Evolutionary conservation across 2,888 invertebrate genomes (phyloP), one percentile per base, ranked within the genome.

Genomic region (Ptychoptera contaminata): DNA sequence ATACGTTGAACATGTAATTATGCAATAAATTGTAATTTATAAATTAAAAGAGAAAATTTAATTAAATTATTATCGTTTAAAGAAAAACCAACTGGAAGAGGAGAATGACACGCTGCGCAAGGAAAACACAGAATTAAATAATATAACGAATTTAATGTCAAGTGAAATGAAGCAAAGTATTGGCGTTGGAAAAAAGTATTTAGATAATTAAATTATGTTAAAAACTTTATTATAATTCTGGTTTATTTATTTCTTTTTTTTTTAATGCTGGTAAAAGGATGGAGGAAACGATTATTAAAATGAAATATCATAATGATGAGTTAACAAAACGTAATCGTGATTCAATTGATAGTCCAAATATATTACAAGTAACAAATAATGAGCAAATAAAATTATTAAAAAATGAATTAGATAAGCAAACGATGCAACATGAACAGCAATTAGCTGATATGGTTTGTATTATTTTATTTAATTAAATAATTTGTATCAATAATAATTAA

Each of bases 91-190:
- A 34, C 48, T 63, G 44, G 63, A 64, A 46, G 63, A 63, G 47
- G 65, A 64, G 41, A 64, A 60, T 47, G 61, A 63, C 55, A 55
- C 57, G 1, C 47, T 65, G 35, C 61, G 64, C 45, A 53, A 56
- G 1, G 65, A 65, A 43, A 65, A 63, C 40, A 58, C 55, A 14
- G 64, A 64, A 48, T 54, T 65, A 1, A 62, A 62, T 2, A 60
- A 62, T 52, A 63, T 65, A 11, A 63, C 64, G 16, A 62, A 64
- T 47, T 47, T 65, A 46, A 49, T 65, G 41, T 63, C 64, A 2
- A 61, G 61, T 46, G 63, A 65, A 47, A 64, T 65, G 64, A 63
- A 63, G 46, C 65, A 65, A 45, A 65, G 63, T 47, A 62, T 65
- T 42, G 62, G 61, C 47, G 65, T 65, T 29, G 64, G 61, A 51